phyloP scores from a whole-genome alignment of 2,888 invertebrate species.

The Lasius platythorax region DNA sequence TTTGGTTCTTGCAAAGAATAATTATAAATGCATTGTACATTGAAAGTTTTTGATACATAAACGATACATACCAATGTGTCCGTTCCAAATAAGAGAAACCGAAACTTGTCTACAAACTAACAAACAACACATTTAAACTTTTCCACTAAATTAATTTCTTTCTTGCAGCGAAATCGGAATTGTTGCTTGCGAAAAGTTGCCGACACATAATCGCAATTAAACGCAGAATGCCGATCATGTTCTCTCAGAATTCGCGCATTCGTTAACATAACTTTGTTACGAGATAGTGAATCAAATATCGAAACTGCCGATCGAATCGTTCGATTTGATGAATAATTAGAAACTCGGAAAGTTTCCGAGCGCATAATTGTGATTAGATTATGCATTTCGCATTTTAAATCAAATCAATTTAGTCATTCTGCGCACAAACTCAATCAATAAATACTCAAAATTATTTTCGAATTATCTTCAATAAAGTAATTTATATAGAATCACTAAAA shows the following conservation, averaged over 20 bases:
- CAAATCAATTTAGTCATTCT: background rate
- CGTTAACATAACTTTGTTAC: constrained; percentile 33
- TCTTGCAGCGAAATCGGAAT: constrained; percentile 14
- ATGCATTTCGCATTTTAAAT: background rate
- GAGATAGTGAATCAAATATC: constrained; percentile 5
- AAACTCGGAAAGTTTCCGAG: background rate
- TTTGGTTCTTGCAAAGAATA: background rate
- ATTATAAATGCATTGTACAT: constrained; percentile 10
- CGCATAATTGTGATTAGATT: background rate
- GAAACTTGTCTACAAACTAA: constrained; percentile 18
- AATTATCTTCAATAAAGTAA: background rate
- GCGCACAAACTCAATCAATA: background rate
- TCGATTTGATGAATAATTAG: constrained; percentile 26
- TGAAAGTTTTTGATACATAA: constrained; percentile 27
- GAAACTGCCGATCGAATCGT: background rate
- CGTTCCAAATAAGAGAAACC: constrained; percentile 7
- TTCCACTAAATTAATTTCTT: constrained; percentile 16
- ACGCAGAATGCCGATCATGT: background rate
- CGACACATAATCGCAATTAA: constrained; percentile 37
- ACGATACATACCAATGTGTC: background rate
- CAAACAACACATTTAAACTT: constrained; percentile 32
- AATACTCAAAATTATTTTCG: background rate
- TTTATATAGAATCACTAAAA: background rate
- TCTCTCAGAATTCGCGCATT: background rate
- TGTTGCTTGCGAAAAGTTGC: constrained; percentile 17